A percentile compares a stretch with the other conserved stretches of the same genome.
Conservation (phyloP, 2,113 vertebrate genomes). For the Mus pahari region DNA sequence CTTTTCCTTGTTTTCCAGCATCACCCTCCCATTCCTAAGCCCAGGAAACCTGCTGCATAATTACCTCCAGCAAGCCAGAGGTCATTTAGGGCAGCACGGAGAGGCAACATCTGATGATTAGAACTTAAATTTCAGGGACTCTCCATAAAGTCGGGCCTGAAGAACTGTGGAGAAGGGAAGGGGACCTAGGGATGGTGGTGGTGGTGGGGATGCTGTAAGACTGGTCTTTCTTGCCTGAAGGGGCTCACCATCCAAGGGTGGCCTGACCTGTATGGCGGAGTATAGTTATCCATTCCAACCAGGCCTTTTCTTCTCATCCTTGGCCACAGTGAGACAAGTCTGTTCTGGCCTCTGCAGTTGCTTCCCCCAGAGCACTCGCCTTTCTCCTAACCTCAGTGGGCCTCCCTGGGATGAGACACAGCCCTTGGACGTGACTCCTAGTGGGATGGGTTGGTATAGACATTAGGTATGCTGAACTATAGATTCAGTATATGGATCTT, state of each 20-base stretch:
- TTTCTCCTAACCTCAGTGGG: not conserved
- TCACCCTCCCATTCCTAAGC: not conserved
- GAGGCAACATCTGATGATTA: slow-evolving; percentile 67
- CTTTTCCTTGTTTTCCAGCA: slow-evolving; percentile 47
- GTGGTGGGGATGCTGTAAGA: not conserved
- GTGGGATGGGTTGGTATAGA: not conserved
- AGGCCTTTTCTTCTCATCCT: not conserved
- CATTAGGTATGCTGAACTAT: not conserved
- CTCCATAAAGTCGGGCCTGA: slow-evolving; percentile 34
- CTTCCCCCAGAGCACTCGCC: accelerated
- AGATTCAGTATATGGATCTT: not conserved
- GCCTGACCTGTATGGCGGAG: not conserved
- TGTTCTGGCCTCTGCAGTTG: not conserved
- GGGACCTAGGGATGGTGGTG: not conserved
- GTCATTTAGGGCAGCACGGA: slow-evolving; percentile 50
- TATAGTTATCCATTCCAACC: not conserved
- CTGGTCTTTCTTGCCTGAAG: slow-evolving; percentile 53
- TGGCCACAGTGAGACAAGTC: not conserved
- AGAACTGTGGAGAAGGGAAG: slow-evolving; percentile 25
- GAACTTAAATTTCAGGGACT: slow-evolving; percentile 63
- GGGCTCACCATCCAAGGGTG: slow-evolving; percentile 15
- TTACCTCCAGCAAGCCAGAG: slow-evolving; percentile 57
- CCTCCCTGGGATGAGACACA: not conserved
- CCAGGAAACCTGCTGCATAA: slow-evolving; percentile 51
- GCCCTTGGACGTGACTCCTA: not conserved